Evolutionary conservation across 2,888 invertebrate species (phyloP).

Genomic region (Eremobia ochroleuca): DNA sequence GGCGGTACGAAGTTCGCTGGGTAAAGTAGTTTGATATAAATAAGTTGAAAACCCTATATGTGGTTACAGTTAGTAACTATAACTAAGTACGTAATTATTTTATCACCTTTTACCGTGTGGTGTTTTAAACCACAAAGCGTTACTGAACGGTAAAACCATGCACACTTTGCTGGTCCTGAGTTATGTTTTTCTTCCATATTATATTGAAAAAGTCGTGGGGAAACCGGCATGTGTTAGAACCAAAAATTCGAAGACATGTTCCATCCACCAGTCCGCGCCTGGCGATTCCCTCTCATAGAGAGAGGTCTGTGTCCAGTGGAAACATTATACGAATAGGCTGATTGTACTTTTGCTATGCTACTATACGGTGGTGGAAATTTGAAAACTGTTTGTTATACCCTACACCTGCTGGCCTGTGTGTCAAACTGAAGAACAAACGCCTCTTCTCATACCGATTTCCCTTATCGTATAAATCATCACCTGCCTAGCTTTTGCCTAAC

Average conservation of each 20-base stretch:
- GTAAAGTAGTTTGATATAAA: no score
- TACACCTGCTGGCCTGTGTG: not conserved
- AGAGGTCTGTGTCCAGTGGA: no score
- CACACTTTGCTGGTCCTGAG: not conserved
- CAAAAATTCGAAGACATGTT: no score
- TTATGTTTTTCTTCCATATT: not conserved
- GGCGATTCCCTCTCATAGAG: no score
- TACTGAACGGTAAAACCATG: not conserved
- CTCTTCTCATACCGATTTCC: not conserved
- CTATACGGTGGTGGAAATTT: not conserved
- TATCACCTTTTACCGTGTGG: not conserved
- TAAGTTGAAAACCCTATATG: no score
- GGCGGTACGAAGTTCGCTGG: no score
- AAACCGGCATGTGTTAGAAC: no score
- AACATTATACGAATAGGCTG: no score
- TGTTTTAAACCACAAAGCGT: not conserved
- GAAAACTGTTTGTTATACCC: not conserved
- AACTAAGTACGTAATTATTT: not conserved
- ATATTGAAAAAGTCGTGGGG: no score
- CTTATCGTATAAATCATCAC: not conserved
- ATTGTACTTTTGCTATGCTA: no score
- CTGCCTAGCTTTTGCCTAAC: not conserved
- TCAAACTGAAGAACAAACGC: not conserved
- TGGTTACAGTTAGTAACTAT: not conserved
- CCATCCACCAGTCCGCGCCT: no score